Conservation (phyloP, 2,888 invertebrate genomes). For the Megamerina dolium region DNA sequence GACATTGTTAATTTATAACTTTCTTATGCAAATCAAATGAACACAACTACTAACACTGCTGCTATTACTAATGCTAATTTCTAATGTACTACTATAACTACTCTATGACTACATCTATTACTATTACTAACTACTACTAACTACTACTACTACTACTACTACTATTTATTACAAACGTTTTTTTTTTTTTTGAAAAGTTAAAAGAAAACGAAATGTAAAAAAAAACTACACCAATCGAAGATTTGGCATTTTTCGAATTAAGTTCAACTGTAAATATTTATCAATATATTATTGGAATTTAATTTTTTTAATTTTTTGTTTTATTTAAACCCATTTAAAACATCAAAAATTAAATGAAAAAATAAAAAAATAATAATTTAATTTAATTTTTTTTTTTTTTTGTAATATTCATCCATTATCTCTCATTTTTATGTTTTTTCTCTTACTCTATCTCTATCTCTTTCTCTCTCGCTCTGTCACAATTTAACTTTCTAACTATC, state of each 20-base stretch:
- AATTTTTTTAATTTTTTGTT: constrained; percentile 11
- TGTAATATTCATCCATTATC: too few relatives aligned
- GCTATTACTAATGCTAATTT: too few relatives aligned
- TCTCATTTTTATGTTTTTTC: neutral
- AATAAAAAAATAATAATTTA: neutral
- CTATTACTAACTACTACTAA: neutral
- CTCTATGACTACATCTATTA: neutral
- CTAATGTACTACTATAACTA: too few relatives aligned
- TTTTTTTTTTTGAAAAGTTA: too few relatives aligned
- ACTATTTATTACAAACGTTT: too few relatives aligned
- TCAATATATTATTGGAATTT: constrained; percentile 1
- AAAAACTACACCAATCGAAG: constrained; percentile 39
- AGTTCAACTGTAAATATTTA: neutral
- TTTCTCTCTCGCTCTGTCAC: constrained; percentile 3
- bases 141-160: too few relatives aligned
- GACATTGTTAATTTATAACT: too few relatives aligned
- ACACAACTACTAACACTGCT: too few relatives aligned
- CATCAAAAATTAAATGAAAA: too few relatives aligned
- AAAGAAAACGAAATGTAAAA: neutral
- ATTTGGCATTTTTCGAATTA: neutral
- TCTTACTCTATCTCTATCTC: neutral
- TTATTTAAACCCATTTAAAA: too few relatives aligned
- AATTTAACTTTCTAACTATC: neutral
- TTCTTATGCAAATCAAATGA: too few relatives aligned
- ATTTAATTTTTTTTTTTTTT: too few relatives aligned